Evolutionary conservation across 2,797 vertebrate species (phyloP), one percentile per base, ranked within the genome.

Genomic region (Microchirus variegatus): DNA sequence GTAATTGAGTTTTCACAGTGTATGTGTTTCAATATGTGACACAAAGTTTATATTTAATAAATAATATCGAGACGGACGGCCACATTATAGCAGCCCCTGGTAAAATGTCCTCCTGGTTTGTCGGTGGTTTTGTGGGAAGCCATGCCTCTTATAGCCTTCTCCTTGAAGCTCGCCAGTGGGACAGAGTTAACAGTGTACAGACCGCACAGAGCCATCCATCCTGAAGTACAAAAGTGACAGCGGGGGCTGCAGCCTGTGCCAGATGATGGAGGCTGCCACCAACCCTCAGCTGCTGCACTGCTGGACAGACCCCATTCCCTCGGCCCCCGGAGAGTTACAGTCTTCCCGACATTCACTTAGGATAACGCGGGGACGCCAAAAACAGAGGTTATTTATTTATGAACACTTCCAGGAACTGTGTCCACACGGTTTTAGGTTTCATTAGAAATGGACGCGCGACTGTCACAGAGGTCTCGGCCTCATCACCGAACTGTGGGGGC

Each of bases 381-480:
- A 91, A 91, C 89, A 91, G 78, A 83, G 70, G 82, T 93, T 88
- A 91, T 85, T 91, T 91, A 92, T 93, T 91, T 83, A 92, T 92
- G 88, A 86, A 69, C 71, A 80, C 79, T 90, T 92, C 89, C 91
- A 86, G 90, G 87, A 92, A 92, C 68, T 58, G 71, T 3, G 77
- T 80, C 80, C 67, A 56, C 46, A 50, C 61, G 85, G 87, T 82
- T 84, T 90, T 83, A 75, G 59, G 75, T 90, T 91, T 88, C 84
- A 87, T 89, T 79, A 75, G 81, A 77, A 87, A 83, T 77, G 74
- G 77, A 78, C 81, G 57, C 71, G 65, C 38, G 7, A 49, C 80
- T 77, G 83, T 87, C 85, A 86, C 40, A 35, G 75, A 74, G 82
- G 74, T 76, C 81, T 86, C 75, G 71, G 26, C 65, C 45, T 63